Evolutionary conservation across 2,113 vertebrate species (phyloP).

Genomic region (Elephas maximus): DNA sequence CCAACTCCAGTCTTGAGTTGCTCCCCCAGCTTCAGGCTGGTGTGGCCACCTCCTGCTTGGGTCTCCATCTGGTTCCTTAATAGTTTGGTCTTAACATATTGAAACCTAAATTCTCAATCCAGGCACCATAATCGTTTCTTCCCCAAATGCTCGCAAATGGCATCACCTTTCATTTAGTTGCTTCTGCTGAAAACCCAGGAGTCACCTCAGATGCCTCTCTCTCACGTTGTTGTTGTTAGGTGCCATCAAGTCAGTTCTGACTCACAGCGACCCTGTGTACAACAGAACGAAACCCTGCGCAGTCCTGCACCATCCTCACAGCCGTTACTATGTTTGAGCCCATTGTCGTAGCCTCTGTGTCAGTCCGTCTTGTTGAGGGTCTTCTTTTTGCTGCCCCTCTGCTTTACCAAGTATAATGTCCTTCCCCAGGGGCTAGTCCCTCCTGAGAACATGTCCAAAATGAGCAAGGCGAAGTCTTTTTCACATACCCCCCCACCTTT

Average conservation of each 20-base stretch:
- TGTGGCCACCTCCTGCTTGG: background rate
- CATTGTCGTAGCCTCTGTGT: too few species aligned
- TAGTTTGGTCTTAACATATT: background rate
- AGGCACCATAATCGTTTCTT: background rate
- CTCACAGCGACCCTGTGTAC: too few species aligned
- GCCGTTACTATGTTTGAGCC: too few species aligned
- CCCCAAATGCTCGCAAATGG: background rate
- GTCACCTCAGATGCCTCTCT: background rate
- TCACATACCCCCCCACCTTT: background rate
- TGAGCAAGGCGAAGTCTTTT: background rate
- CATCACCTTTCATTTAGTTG: background rate
- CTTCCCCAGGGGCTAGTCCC: too few species aligned
- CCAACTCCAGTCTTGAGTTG: background rate
- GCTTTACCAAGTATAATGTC: too few species aligned
- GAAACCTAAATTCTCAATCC: background rate
- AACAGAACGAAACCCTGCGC: too few species aligned
- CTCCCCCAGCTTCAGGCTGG: background rate
- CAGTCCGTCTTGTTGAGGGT: too few species aligned
- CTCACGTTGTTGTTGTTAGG: too few species aligned
- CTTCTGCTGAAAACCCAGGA: background rate
- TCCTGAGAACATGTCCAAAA: too few species aligned
- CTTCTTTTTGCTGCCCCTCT: too few species aligned
- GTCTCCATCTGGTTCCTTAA: background rate
- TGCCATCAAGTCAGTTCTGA: too few species aligned
- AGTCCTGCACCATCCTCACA: too few species aligned